Base-by-base conservation (phyloP, 2,888 invertebrate species). In the Chalcis sispes region DNA sequence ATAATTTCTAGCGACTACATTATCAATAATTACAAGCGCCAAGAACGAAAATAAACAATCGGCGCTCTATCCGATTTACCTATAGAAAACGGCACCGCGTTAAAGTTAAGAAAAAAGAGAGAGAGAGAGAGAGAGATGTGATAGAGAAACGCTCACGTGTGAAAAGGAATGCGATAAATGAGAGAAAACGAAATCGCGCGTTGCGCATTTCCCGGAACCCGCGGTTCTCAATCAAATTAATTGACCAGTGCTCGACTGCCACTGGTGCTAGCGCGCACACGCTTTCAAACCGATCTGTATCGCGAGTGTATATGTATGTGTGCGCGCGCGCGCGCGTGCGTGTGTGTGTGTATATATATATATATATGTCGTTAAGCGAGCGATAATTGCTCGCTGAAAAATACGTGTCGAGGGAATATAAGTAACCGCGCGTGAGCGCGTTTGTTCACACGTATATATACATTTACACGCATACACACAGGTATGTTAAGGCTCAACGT, bases 351-450 rank as follows among this genome's bases (percentile, higher is more conserved):
- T n/a, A n/a, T n/a, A n/a, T n/a, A 36, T 69, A 25, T n/a, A 65
- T 13, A 48, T 58, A 56, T 65, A 50, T 72, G 65, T 72, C 69
- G 67, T 56, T 56, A 67, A 67, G 74, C 59, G 15, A 3, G 71
- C 72, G 76, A 76, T 76, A 76, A 76, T 72, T 76, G 76, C 72
- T 48, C 71, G 62, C n/a, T 76, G 75, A 72, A 62, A 76, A 76
- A 76, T 76, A 46, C 65, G 48, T 48, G 52, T 58, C 50, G 48
- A 42, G 18, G 1, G 23, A 23, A 25, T 18, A 20, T 27, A 58
- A 48, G 65, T 72, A 72, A 50, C 52, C 48, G 58, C n/a, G n/a
- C 13, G 20, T 8, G 56, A 18, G 36, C 50, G 48, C 40, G 50
- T 46, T 20, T 32, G 40, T 36, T 20, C 18, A 4, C 62, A 46